Conservation (phyloP, 2,797 vertebrate species). For the Fistularia tabacaria region DNA sequence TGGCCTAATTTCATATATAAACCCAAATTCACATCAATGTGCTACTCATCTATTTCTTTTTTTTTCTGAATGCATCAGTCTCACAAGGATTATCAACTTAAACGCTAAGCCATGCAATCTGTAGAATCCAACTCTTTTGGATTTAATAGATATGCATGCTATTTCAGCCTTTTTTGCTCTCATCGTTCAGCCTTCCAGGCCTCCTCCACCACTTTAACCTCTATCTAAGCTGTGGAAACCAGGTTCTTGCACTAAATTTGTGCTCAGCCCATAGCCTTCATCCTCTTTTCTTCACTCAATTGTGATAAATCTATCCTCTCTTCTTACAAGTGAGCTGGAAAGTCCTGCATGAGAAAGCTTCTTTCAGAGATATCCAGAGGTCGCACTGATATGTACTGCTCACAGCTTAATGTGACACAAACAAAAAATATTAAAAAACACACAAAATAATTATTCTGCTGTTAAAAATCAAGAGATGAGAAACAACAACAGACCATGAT, state of each 20-base stretch:
- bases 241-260: conserved; percentile 6
- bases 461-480: too few species aligned
- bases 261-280: conserved; percentile 15
- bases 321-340: not conserved
- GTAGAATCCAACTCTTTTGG: conserved; percentile 40
- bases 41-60: conserved; percentile 1
- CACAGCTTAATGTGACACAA: too few species aligned
- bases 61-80: conserved; percentile 35
- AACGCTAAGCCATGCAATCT: conserved; percentile 43
- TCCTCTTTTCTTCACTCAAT: conserved; percentile 5
- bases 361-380: too few species aligned
- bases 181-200: conserved; percentile 18
- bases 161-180: conserved; percentile 17
- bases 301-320: conserved; percentile 8
- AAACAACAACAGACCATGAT: too few species aligned
- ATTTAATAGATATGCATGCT: conserved; percentile 45
- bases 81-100: conserved; percentile 41
- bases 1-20: conserved; percentile 49
- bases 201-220: conserved; percentile 20
- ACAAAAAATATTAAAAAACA: too few species aligned
- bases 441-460: too few species aligned
- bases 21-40: not conserved
- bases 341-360: not conserved
- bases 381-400: too few species aligned
- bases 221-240: conserved; percentile 14